Evolutionary conservation across 30 jellyfish, hydroid and myxozoan species (phyloP), one percentile per base, ranked within the genome.

Genomic region (Aurelia sp.): DNA sequence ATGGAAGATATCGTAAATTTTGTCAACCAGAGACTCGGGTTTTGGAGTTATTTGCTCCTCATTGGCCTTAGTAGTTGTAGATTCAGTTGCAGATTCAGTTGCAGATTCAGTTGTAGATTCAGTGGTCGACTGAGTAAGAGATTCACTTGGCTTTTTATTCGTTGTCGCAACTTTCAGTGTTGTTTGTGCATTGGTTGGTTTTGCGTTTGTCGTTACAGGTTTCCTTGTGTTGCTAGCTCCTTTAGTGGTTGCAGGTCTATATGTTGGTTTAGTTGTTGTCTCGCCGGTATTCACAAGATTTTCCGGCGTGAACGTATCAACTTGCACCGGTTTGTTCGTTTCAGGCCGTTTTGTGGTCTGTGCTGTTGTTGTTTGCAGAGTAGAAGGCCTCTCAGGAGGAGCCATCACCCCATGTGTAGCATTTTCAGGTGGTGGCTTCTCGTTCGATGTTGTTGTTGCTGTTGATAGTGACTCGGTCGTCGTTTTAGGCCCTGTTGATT

Each of bases 1-100:
- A 81, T 84, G 73, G 93, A 84, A 84, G 5, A 84, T 84, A 52
- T 44, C 50, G 58, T 84, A 84, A 21, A 84, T 84, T 44, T 84
- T 47, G 52, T 84, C 82, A 47, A 76, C 75, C 21, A 73, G 82
- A 21, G 93, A 71, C 62, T 69, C 52, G 16, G 84, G 76, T 11
- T 66, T 84, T 52, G 73, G 70, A 12, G 93, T 60, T 15, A 76
- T 76, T 22, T 63, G 44, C 52, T 31, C 68, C n/a, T 18, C 66
- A 21, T 10, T 71, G 21, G 63, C 52, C 35, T 52, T 59, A 2
- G 83, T 51, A 6, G 71, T 40, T 41, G 59, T 13, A 40, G 73
- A 47, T 30, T 22, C 51, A 15, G 18, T 31, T 44, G 20, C 62
- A 18, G 33, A 16, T 7, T 20, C 31, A 51, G 21, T 18, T 48